Evolutionary conservation across 2,888 invertebrate genomes (phyloP).

Genomic region (Ptilodon capucinus): DNA sequence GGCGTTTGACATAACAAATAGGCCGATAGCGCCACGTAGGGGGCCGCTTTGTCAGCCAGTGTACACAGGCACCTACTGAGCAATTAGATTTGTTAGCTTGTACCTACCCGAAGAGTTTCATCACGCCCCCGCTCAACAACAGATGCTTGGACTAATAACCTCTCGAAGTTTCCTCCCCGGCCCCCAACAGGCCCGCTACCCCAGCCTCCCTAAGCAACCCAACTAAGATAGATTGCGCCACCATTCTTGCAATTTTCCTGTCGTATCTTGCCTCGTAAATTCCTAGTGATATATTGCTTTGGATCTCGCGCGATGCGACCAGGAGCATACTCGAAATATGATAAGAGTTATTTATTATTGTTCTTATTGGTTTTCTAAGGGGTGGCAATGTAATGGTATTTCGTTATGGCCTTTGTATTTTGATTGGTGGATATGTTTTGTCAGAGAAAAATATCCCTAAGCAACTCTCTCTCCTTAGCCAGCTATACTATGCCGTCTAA

Average conservation of each 20-base stretch:
- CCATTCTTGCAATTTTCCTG: constrained; percentile 97
- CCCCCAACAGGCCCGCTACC: constrained; percentile 56
- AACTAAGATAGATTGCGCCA: constrained; percentile 95
- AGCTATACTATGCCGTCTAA: no score
- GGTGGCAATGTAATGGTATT: constrained; percentile 58
- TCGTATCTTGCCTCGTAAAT: constrained; percentile 95
- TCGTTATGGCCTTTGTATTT: constrained; percentile 37
- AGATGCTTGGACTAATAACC: constrained; percentile 84
- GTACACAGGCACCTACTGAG: constrained; percentile 79
- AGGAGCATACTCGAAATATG: constrained; percentile 83
- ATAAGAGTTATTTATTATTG: constrained; percentile 83
- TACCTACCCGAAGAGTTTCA: constrained; percentile 77
- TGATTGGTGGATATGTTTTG: constrained; percentile 17
- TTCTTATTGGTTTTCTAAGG: constrained; percentile 82
- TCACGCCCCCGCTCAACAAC: constrained; percentile 83
- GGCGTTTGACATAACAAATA: constrained; percentile 71
- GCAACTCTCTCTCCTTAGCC: no score
- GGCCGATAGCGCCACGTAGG: constrained; percentile 64
- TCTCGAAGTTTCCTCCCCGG: constrained; percentile 80
- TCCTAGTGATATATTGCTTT: constrained; percentile 90
- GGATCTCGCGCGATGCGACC: constrained; percentile 83
- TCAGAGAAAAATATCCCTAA: not conserved
- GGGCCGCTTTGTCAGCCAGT: constrained; percentile 72
- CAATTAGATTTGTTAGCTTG: constrained; percentile 83
- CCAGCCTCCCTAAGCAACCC: constrained; percentile 80